phyloP scores from a whole-genome alignment of 2,113 vertebrate genomes.

The Lamprologus lemairii region DNA sequence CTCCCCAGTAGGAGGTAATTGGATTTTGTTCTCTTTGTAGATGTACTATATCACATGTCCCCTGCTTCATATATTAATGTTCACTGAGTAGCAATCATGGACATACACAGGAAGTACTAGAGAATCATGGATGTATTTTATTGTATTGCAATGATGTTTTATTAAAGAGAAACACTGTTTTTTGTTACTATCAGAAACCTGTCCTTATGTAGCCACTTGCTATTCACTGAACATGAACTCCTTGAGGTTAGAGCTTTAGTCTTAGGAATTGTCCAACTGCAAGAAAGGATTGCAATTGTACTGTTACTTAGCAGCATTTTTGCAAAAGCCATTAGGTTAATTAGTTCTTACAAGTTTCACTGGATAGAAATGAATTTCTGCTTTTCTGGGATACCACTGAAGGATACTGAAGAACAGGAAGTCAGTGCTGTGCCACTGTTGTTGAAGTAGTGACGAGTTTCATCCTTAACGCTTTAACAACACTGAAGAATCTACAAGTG shows the following conservation, averaged over 20 bases:
- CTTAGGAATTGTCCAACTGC: background rate
- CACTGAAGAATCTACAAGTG: background rate
- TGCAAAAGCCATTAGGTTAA: background rate
- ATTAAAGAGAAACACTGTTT: background rate
- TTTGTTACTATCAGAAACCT: background rate
- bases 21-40: conserved; percentile 56
- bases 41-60: conserved; percentile 11
- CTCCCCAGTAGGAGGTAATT: conserved; percentile 30
- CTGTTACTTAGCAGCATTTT: background rate
- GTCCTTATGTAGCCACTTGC: background rate
- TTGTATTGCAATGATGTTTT: background rate
- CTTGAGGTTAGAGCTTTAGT: background rate
- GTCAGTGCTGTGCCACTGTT: background rate
- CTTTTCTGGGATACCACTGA: background rate
- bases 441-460: background rate
- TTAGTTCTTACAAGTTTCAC: background rate
- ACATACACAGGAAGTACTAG: background rate
- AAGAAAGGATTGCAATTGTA: background rate
- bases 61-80: conserved; percentile 33
- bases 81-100: conserved; percentile 42
- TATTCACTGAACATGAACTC: conserved; percentile 1
- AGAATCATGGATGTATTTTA: background rate
- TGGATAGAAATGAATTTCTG: background rate
- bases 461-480: background rate
- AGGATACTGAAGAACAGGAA: background rate